Evolutionary conservation across 2,888 invertebrate genomes (phyloP).

Genomic region (Cactoblastis cactorum): DNA sequence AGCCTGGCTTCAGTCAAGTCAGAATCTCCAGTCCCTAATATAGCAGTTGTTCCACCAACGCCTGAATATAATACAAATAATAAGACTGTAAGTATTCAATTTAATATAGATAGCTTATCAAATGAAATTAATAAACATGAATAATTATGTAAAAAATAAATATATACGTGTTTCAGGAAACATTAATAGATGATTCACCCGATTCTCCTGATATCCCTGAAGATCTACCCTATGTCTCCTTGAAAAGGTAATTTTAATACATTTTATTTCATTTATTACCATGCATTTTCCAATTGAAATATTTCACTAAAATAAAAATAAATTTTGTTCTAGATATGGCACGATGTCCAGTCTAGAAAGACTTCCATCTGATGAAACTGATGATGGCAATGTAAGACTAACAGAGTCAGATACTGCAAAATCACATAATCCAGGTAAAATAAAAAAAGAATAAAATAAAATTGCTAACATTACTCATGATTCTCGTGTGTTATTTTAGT

Average conservation of each 20-base stretch:
- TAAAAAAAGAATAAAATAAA: background rate
- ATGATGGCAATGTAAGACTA: conserved; percentile 77
- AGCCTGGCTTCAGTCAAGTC: conserved; percentile 60
- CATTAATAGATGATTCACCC: conserved; percentile 82
- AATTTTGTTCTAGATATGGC: conserved; percentile 72
- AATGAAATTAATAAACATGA: background rate
- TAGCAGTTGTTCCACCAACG: conserved; percentile 87
- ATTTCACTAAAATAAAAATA: no score
- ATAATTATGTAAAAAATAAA: background rate
- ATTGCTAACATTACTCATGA: conserved; percentile 13
- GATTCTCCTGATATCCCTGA: conserved; percentile 85
- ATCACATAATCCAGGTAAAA: conserved; percentile 48
- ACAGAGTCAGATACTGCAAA: conserved; percentile 60
- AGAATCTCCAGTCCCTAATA: conserved; percentile 81
- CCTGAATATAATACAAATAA: conserved; percentile 78
- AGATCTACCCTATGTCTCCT: conserved; percentile 86
- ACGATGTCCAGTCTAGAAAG: conserved; percentile 87
- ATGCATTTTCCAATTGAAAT: no score
- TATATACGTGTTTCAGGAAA: conserved; percentile 52
- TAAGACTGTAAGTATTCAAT: conserved; percentile 63
- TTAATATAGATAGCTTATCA: background rate
- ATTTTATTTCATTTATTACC: no score
- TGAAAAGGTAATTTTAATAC: conserved; percentile 71
- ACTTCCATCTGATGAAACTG: conserved; percentile 81
- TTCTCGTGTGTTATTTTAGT: no score